Base-by-base conservation (phyloP, 2,797 vertebrate species). In the Carapus acus region DNA sequence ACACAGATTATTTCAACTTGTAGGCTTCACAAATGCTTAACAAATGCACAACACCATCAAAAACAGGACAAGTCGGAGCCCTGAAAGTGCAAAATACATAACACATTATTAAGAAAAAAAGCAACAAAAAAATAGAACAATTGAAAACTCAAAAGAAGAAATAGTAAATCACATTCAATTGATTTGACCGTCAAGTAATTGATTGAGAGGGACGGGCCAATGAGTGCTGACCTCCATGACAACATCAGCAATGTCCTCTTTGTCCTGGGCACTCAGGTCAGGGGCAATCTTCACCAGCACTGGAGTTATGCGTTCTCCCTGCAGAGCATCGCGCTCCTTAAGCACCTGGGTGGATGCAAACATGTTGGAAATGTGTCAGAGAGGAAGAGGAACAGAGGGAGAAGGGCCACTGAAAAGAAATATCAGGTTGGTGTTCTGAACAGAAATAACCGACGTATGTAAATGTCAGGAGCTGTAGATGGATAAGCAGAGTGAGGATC, bases 241-340 rank as follows among this genome's bases (percentile, higher is more conserved):
- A 24, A 98, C 80, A 0, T 86, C 85, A 20, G 94, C 95, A 0
- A 97, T 92, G 70, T 98, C 94, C 74, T 65, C 78, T 78, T 94
- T 96, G 83, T 96, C 94, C 76, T 91, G 88, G 0, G 60, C 7
- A 0, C 81, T 90, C 60, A 99, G 92, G 76, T 99, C 96, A 0
- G 96, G 92, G 1, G 96, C 91, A 0, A 98, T 97, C 83, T 99
- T 99, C 61, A 98, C 89, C 71, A 99, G 76, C 42, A 99, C 83
- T 0, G 93, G 91, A 0, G 90, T 93, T 56, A 80, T 92, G 16
- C 0, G 82, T 3, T 66, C 31, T 7, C 52, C 62, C 62, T 81
- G 78, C 69, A 97, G 73, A 19, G 69, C 53, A 1, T 96, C 88
- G 4, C 96, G 89, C 69, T 91, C 91, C 2, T 81, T 87, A 58